phyloP scores from a whole-genome alignment of 2,797 vertebrate species.

The Geotrypetes seraphini region DNA sequence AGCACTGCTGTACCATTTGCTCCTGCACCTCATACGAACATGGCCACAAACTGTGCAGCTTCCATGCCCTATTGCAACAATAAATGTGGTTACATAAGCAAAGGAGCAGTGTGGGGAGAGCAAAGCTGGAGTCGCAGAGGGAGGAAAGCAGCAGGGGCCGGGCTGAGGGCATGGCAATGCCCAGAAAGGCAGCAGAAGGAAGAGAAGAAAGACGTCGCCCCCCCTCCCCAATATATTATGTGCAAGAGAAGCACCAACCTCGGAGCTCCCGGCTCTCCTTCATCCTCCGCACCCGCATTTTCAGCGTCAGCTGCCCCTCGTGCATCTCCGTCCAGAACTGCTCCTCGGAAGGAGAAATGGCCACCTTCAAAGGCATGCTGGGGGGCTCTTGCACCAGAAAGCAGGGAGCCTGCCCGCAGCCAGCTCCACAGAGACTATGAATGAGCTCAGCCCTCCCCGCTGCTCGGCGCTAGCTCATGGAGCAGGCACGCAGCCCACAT shows the following conservation, averaged over 20 bases:
- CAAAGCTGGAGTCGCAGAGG: not conserved
- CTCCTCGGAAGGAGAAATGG: conserved; percentile 67
- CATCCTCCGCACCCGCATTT: conserved; percentile 81
- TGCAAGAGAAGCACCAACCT: conserved; percentile 60
- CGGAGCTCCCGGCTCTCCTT: conserved; percentile 75
- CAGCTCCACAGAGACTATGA: conserved; percentile 45
- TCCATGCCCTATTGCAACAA: no score
- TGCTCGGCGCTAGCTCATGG: conserved; percentile 69
- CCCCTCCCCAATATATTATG: not conserved
- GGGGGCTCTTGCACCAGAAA: conserved; percentile 30
- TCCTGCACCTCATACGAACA: no score
- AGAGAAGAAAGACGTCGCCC: not conserved
- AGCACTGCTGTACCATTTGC: no score
- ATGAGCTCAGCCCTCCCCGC: conserved; percentile 69
- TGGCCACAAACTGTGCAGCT: no score
- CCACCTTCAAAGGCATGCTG: conserved; percentile 74
- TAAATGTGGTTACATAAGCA: no score
- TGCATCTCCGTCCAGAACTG: conserved; percentile 72
- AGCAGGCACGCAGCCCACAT: conserved; percentile 85
- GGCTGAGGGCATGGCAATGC: not conserved
- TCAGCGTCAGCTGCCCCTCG: conserved; percentile 78
- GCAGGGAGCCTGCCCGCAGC: conserved; percentile 32
- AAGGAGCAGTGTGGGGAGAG: not conserved
- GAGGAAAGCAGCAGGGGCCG: not conserved
- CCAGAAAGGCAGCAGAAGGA: no score